A percentile compares a stretch with the other conserved stretches of the same genome.
phyloP scores from a whole-genome alignment of 2,797 vertebrate genomes.

The Sebastes umbrosus region DNA sequence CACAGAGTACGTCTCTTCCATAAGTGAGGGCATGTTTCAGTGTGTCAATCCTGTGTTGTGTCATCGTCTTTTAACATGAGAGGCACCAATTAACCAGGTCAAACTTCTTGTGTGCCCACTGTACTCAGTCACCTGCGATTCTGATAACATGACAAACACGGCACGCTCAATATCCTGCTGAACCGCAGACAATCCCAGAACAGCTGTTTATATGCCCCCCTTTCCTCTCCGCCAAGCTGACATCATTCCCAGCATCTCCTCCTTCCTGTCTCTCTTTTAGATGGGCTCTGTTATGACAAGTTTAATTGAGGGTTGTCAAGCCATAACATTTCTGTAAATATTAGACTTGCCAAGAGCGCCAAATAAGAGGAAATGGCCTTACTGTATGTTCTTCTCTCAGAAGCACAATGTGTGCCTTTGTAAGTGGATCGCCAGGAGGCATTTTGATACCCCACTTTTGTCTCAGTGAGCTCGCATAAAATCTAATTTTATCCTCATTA shows the following conservation, averaged over 20 bases:
- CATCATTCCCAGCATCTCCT: conserved; percentile 78
- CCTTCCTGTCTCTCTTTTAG: conserved; percentile 80
- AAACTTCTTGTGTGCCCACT: conserved; percentile 33
- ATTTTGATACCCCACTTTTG: conserved; percentile 67
- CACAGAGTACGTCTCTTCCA: background rate
- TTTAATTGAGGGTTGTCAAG: conserved; percentile 88
- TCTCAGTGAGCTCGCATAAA: conserved; percentile 40
- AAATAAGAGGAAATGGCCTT: conserved; percentile 79
- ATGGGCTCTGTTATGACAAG: conserved; percentile 87
- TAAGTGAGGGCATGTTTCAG: conserved; percentile 42
- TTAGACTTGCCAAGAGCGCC: conserved; percentile 82
- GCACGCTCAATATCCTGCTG: conserved; percentile 32
- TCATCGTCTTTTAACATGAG: conserved; percentile 40
- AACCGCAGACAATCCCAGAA: conserved; percentile 62
- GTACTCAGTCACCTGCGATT: conserved; percentile 33
- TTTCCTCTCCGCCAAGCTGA: conserved; percentile 62
- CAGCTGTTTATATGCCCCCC: conserved; percentile 74
- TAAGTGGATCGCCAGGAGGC: conserved; percentile 71
- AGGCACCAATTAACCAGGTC: conserved; percentile 57
- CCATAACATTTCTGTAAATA: conserved; percentile 86
- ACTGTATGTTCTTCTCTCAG: conserved; percentile 68
- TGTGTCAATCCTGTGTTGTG: conserved; percentile 26
- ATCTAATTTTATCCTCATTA: conserved; percentile 39
- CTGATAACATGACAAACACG: conserved; percentile 60
- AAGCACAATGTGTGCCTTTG: conserved; percentile 82